A percentile compares a stretch with the other conserved stretches of the same genome.
Conservation (phyloP, 2,113 vertebrate species). For the Sus scrofa region T2T-Sscrofa CM000818.6:86827001-86827500, state of each 20-base stretch:
- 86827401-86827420: background rate
- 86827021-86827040: background rate
- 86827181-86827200: background rate
- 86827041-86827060: background rate
- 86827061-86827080: background rate
- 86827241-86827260: background rate
- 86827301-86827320: background rate
- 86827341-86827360: background rate
- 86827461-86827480: background rate
- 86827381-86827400: background rate
- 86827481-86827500: background rate
- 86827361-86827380: background rate
- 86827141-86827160: background rate
- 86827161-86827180: background rate
- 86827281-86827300: background rate
- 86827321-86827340: background rate
- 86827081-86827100: background rate
- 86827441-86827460: background rate
- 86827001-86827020: background rate
- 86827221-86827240: background rate
- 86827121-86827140: background rate
- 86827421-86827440: background rate
- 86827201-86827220: background rate
- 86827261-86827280: background rate
- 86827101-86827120: no score